These are phyloP conservation scores for Phalloptychus januarius DNA, from an alignment of 2,797 vertebrate genomes.

Conservation along the genomic window DNA sequence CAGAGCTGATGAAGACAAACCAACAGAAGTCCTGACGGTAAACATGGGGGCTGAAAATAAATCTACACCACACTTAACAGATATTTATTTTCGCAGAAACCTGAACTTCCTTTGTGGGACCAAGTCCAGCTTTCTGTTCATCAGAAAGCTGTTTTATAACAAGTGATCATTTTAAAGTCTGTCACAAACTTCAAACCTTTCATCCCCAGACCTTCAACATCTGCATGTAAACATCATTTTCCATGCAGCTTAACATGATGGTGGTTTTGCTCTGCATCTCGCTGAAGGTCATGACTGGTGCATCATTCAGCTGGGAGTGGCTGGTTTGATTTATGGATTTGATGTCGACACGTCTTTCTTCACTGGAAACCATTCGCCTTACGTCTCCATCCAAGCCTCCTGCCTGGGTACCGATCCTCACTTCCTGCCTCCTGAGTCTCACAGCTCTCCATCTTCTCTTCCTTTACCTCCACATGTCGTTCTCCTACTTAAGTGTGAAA, in stretches of 20 bases:
- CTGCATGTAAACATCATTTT: not conserved
- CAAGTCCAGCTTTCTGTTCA: not conserved
- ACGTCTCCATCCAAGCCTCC: conserved; percentile 78
- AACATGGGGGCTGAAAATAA: not conserved
- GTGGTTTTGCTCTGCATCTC: not conserved
- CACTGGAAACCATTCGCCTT: conserved; percentile 78
- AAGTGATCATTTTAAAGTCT: not conserved
- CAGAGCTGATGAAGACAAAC: not conserved
- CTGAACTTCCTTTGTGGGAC: rapidly evolving
- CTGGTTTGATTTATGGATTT: conserved; percentile 73
- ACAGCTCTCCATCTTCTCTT: not conserved
- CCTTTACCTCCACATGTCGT: too few species aligned
- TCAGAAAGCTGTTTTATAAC: not conserved
- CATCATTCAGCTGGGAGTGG: conserved; percentile 78
- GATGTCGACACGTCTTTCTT: conserved; percentile 85
- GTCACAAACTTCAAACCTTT: not conserved
- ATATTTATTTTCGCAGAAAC: not conserved
- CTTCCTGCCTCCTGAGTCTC: too few species aligned
- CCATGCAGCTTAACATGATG: not conserved
- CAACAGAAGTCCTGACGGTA: not conserved
- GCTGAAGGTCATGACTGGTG: conserved; percentile 82
- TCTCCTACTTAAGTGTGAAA: not conserved
- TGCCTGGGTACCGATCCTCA: conserved; percentile 65
- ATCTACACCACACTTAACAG: not conserved
- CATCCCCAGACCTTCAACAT: not conserved